phyloP scores from a whole-genome alignment of 2,888 invertebrate species.

The Crematogaster levior region DNA sequence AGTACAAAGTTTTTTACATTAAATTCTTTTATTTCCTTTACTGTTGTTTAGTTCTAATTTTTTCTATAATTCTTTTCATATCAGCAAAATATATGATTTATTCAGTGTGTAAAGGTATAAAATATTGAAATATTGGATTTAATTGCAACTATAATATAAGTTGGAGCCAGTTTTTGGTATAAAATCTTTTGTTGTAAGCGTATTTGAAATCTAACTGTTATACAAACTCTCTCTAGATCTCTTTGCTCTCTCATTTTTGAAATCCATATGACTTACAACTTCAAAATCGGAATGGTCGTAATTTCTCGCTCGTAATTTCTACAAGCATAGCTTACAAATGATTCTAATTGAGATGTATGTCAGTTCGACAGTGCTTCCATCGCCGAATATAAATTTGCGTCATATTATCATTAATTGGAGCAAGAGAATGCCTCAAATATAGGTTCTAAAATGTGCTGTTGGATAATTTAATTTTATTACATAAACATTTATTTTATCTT shows the following conservation, averaged over 20 bases:
- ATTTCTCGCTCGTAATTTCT: conserved; percentile 27
- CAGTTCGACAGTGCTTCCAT: background rate
- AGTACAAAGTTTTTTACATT: too few species aligned
- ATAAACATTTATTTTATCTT: background rate
- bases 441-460: background rate
- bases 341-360: background rate
- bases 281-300: conserved; percentile 12
- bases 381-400: background rate
- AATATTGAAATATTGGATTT: too few species aligned
- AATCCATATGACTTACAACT: background rate
- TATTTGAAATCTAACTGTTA: conserved; percentile 6
- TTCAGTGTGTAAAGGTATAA: too few species aligned
- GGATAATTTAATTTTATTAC: background rate
- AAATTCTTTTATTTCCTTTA: too few species aligned
- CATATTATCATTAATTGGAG: too few species aligned
- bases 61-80: too few species aligned
- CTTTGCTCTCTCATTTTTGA: background rate
- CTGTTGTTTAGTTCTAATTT: too few species aligned
- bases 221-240: background rate
- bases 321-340: conserved; percentile 35
- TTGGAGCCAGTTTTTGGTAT: too few species aligned
- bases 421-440: background rate
- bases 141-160: too few species aligned
- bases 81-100: too few species aligned
- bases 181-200: conserved; percentile 13